These are phyloP conservation scores for Morelia viridis DNA, from an alignment of 2,797 vertebrate species.

Conservation along the genomic window DNA sequence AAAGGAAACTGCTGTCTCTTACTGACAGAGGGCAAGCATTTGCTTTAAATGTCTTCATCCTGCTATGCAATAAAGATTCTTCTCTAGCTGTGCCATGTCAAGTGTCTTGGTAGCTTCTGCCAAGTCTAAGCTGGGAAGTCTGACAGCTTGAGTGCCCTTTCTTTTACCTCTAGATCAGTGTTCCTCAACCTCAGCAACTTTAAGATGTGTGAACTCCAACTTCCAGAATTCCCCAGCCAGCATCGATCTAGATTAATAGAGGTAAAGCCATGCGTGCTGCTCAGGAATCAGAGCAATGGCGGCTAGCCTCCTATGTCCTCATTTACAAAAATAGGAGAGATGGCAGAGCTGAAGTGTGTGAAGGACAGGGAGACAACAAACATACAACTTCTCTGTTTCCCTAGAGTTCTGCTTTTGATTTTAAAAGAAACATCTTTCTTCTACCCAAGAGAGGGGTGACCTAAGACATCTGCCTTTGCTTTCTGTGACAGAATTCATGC, in stretches of 20 bases:
- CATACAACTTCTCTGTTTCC: background rate
- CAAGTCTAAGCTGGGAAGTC: background rate
- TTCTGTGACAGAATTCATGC: background rate
- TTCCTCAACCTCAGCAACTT: background rate
- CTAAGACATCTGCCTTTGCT: background rate
- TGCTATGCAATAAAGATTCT: background rate
- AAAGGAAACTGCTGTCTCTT: background rate
- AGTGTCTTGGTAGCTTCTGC: background rate
- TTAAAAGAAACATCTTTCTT: background rate
- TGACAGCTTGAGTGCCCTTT: background rate
- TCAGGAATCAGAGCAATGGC: background rate
- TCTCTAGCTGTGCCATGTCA: background rate
- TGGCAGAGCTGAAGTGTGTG: background rate
- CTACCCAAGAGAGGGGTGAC: background rate
- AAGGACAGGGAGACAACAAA: background rate
- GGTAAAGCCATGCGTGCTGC: background rate
- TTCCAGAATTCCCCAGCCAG: background rate
- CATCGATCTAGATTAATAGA: background rate
- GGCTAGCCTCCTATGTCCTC: background rate
- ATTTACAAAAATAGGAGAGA: background rate
- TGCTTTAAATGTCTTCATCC: background rate
- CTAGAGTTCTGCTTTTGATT: background rate
- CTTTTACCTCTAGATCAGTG: background rate
- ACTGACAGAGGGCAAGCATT: background rate
- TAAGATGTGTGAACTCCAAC: background rate